Conservation (phyloP, 2,888 invertebrate species). For the Empis livida region DNA sequence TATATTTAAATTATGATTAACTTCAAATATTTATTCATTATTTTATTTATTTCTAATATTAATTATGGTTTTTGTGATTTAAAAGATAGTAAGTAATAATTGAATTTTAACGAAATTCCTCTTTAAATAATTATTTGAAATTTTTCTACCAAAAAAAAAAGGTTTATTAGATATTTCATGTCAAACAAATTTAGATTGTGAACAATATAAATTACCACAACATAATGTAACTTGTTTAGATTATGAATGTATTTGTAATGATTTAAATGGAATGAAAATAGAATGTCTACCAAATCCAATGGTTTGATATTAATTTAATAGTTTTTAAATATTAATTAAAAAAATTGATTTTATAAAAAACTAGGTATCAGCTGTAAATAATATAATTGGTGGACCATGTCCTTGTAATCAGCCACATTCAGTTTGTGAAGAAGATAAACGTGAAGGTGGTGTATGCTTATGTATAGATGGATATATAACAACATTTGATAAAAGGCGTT, state of each 20-base stretch:
- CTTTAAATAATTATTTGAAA: too few relatives aligned
- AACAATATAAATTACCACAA: constrained; percentile 14
- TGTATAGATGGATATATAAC: constrained; percentile 19
- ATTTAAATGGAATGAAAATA: constrained; percentile 11
- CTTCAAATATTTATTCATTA: too few relatives aligned
- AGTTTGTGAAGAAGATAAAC: constrained; percentile 16
- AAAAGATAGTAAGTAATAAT: too few relatives aligned
- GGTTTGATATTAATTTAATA: constrained; percentile 11
- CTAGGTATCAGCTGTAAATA: constrained; percentile 8
- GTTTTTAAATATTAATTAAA: not conserved
- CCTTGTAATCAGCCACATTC: constrained; percentile 22
- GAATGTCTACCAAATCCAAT: constrained; percentile 22
- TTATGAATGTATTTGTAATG: constrained; percentile 19
- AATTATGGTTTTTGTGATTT: too few relatives aligned
- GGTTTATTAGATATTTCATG: constrained; percentile 25
- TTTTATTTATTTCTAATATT: too few relatives aligned
- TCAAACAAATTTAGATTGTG: constrained; percentile 18
- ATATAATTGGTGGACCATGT: constrained; percentile 28
- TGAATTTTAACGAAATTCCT: too few relatives aligned
- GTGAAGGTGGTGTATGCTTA: constrained; percentile 19
- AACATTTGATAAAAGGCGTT: constrained; percentile 26
- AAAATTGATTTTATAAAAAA: not conserved
- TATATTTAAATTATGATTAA: too few relatives aligned
- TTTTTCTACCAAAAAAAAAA: not conserved
- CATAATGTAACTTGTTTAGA: constrained; percentile 17